phyloP scores from a whole-genome alignment of 2,113 vertebrate species.

The Grallaria varia region DNA sequence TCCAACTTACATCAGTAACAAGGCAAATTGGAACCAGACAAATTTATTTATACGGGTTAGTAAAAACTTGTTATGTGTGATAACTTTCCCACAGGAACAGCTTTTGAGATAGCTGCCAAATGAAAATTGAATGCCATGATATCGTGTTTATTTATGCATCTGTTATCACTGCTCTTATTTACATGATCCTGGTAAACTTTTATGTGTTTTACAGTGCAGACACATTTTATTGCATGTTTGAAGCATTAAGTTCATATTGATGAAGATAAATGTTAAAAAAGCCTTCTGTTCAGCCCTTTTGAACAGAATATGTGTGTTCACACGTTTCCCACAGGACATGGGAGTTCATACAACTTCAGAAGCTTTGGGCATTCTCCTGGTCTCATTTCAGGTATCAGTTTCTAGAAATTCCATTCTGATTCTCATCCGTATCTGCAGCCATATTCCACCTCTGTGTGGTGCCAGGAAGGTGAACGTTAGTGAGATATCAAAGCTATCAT shows the following conservation, averaged over 20 bases:
- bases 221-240: background rate
- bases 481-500: background rate
- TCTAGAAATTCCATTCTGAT: background rate
- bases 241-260: conserved; percentile 35
- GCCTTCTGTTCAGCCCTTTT: conserved; percentile 35
- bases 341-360: conserved; percentile 21
- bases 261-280: background rate
- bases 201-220: background rate
- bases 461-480: background rate
- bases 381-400: background rate
- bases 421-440: background rate
- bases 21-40: conserved; percentile 1
- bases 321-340: background rate
- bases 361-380: background rate
- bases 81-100: conserved; percentile 34
- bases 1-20: background rate
- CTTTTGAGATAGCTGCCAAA: conserved; percentile 41
- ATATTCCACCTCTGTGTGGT: background rate
- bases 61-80: background rate
- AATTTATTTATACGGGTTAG: conserved; percentile 40
- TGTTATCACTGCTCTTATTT: conserved; percentile 49
- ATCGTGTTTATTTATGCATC: conserved; percentile 43
- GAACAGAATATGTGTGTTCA: conserved; percentile 5
- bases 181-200: background rate
- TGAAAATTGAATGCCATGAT: conserved; percentile 4